Evolutionary conservation across 2,797 vertebrate genomes (phyloP), one percentile per base, ranked within the genome.

Genomic region (Phalanger gymnotis): DNA sequence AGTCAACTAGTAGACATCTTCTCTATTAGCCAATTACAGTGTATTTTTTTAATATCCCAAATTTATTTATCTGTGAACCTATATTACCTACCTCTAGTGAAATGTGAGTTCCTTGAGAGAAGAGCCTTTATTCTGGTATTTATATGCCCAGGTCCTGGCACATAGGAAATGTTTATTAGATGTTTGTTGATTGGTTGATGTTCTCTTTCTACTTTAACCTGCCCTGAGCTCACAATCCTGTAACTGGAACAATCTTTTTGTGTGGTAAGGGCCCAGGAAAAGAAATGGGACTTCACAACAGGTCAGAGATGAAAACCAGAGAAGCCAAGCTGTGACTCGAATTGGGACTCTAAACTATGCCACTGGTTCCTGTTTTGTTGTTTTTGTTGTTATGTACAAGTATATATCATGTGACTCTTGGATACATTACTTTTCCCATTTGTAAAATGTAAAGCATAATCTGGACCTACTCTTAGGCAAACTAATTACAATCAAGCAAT

Each of bases 361-460:
- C 61, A 54, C 90, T 31, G 73, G 6, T 22, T 81, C 22, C 25
- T 87, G 19, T 73, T 22, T 51, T 27, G 90, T 73, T 90, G 51
- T 90, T 92, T 91, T 40, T 73, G 13, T 66, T n/a, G 28, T 90
- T n/a, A 53, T 31, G 92, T 92, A 93, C 81, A 92, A 94, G 81
- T 31, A 12, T 1, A 91, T 47, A 54, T 87, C 57, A 14, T 27
- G 58, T 89, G 34, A 90, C 31, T 90, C 56, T 93, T 94, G 19
- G 54, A 3, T 89, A 12, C 61, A 96, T 94, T 31, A 66, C 56
- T 56, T 95, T 96, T 91, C 51, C 57, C 51, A 81, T 34, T 14
- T 94, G 22, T 61, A 95, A 96, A 96, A 95, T 57, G 95, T 66
- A 96, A 96, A 92, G 94, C 52, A 96, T 94, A 54, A 51, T 61